Percentiles rank a stretch among this genome's conserved stretches.
Evolutionary conservation across 2,797 vertebrate species (phyloP).

Genomic region (Leptoclinus maculatus): DNA sequence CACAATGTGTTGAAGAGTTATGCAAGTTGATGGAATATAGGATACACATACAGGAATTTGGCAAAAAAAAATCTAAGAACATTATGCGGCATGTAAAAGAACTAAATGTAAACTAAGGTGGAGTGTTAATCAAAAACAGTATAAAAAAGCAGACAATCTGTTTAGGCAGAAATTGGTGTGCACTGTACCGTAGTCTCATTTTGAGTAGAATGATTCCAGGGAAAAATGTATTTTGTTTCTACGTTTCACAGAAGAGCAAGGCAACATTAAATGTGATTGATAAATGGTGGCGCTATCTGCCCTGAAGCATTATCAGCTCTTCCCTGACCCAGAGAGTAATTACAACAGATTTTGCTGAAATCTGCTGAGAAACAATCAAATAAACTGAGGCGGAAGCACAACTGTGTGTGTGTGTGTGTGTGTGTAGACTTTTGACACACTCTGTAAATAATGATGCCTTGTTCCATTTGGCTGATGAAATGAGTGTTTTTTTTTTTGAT

Average conservation of each 20-base stretch:
- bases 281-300: not conserved
- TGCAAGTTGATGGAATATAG: not conserved
- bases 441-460: slow-evolving; percentile 9
- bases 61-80: not conserved
- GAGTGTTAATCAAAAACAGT: slow-evolving; percentile 7
- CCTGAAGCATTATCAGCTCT: not conserved
- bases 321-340: not conserved
- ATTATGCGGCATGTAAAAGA: not conserved
- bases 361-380: slow-evolving; percentile 6
- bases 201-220: not conserved
- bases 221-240: not conserved
- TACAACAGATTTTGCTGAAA: not conserved
- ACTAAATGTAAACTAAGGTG: not conserved
- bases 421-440: not conserved
- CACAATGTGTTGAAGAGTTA: not conserved
- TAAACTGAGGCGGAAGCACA: not conserved
- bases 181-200: not conserved
- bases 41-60: not conserved
- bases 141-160: not conserved
- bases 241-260: slow-evolving; percentile 1
- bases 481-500: slow-evolving; percentile 16
- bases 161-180: not conserved
- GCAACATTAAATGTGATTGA: not conserved
- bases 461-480: slow-evolving; percentile 31
- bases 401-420: not conserved